Conservation (phyloP, 1,140 invertebrate species). For the Acromyrmex charruanus region DNA sequence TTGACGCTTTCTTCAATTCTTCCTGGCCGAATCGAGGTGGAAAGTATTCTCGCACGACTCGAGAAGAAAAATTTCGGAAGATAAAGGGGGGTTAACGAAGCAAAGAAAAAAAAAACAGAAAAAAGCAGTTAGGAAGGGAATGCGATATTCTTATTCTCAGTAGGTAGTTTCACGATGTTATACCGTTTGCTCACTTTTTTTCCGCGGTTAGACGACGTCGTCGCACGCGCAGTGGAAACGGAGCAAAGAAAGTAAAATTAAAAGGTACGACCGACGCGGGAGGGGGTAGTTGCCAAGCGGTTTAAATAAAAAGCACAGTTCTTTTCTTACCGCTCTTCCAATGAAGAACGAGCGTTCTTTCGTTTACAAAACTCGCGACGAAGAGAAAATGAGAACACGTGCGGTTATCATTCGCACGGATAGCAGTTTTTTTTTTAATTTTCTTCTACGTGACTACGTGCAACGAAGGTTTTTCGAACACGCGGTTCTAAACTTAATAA, state of each 20-base stretch:
- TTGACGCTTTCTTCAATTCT: background rate
- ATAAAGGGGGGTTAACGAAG: slow-evolving; percentile 49
- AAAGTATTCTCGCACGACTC: background rate
- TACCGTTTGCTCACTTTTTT: slow-evolving; percentile 36
- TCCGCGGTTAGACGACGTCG: slow-evolving; percentile 36
- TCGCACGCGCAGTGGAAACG: slow-evolving; percentile 1
- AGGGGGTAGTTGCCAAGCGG: slow-evolving; percentile 11
- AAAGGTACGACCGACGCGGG: slow-evolving; percentile 42
- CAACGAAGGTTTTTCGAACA: background rate
- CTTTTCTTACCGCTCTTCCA: slow-evolving; percentile 5
- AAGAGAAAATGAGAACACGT: slow-evolving; percentile 2
- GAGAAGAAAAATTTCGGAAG: slow-evolving; percentile 53
- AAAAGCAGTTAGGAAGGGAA: background rate
- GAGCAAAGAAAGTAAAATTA: slow-evolving; percentile 58
- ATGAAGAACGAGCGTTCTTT: slow-evolving; percentile 21
- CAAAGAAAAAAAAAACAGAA: background rate
- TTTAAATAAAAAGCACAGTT: slow-evolving; percentile 59
- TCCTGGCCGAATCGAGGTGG: background rate
- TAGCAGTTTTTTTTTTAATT: slow-evolving; percentile 50
- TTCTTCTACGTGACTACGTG: background rate
- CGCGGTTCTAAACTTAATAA: background rate
- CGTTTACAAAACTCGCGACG: slow-evolving; percentile 33
- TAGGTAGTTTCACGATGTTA: slow-evolving; percentile 47
- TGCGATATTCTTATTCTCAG: slow-evolving; percentile 56
- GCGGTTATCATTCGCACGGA: slow-evolving; percentile 50